Evolutionary conservation across 2,113 vertebrate species (phyloP).

Genomic region (Prolemur simus): DNA sequence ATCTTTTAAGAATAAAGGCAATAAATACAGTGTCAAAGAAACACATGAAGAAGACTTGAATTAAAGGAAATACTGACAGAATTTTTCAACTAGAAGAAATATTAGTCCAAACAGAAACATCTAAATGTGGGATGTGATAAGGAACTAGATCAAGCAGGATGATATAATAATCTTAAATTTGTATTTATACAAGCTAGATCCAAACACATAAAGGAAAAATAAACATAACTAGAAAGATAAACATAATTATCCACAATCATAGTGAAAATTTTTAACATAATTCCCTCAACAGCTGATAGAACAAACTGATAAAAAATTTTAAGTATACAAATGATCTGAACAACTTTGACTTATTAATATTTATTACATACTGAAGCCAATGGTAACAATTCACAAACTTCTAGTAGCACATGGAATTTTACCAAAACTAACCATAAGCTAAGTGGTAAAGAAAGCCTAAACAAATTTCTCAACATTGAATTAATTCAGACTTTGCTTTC

Average conservation of each 20-base stretch:
- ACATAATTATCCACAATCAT: background rate
- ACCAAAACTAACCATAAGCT: background rate
- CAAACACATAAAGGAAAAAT: background rate
- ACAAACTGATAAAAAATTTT: background rate
- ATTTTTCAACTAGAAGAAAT: background rate
- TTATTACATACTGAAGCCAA: background rate
- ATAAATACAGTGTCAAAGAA: background rate
- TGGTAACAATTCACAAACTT: background rate
- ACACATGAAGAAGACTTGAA: background rate
- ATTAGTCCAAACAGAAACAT: background rate
- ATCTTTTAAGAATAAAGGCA: background rate
- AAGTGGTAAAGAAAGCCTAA: background rate
- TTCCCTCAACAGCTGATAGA: background rate
- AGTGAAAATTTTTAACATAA: background rate
- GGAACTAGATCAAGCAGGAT: background rate
- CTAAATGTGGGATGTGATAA: background rate
- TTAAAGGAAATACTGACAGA: background rate
- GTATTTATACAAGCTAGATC: background rate
- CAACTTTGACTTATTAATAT: background rate
- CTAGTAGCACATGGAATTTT: background rate
- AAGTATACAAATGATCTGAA: background rate
- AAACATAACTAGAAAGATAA: background rate
- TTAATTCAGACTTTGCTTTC: background rate
- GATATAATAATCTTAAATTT: background rate
- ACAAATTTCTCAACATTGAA: background rate